These are phyloP conservation scores for Ammospiza maritima DNA, from an alignment of 2,797 vertebrate genomes.

Conservation along the genomic window DNA sequence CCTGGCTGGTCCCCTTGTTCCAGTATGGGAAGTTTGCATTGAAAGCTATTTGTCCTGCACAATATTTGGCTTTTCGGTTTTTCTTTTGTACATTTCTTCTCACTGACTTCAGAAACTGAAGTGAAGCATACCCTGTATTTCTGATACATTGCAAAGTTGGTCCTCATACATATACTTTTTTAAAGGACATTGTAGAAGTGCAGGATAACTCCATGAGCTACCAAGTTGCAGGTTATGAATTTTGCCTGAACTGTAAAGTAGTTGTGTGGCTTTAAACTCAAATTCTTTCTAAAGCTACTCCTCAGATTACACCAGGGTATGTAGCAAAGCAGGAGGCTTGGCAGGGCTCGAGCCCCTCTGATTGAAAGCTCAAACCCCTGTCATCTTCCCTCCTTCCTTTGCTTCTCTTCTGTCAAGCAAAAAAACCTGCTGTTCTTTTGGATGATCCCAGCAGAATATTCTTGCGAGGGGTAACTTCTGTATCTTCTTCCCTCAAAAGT, in stretches of 20 bases:
- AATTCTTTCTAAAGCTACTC: not conserved
- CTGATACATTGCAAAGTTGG: not conserved
- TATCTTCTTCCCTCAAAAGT: not conserved
- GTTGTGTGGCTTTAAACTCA: not conserved
- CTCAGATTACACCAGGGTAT: not conserved
- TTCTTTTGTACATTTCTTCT: not conserved
- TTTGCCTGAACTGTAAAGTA: not conserved
- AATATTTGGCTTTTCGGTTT: not conserved
- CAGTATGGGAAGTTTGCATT: not conserved
- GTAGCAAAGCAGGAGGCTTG: not conserved
- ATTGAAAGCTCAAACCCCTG: not conserved
- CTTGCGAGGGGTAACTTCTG: fast-evolving
- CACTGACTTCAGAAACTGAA: not conserved
- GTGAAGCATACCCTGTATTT: not conserved
- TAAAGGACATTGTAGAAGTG: not conserved
- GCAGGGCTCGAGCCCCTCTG: not conserved
- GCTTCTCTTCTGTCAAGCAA: not conserved
- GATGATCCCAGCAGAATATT: not conserved
- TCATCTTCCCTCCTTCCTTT: not conserved
- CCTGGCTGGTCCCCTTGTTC: not conserved
- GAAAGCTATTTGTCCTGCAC: not conserved
- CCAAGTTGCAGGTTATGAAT: not conserved
- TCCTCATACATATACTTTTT: not conserved
- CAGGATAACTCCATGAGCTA: not conserved
- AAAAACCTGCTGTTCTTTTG: fast-evolving